phyloP scores from a whole-genome alignment of 2,888 invertebrate species.

The Iselma pallidipennis region DNA sequence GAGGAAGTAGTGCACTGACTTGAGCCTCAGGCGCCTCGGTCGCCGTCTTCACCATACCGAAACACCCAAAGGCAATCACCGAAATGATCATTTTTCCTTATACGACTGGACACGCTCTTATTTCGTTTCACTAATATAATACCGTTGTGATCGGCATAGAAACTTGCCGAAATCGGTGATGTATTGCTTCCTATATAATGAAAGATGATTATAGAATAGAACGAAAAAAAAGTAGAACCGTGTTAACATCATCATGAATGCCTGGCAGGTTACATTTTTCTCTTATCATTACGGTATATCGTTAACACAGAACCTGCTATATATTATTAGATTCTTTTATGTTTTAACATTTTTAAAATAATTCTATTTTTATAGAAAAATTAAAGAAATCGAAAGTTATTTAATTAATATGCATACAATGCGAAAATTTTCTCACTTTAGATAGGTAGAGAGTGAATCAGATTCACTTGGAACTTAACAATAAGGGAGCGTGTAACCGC shows the following conservation, averaged over 20 bases:
- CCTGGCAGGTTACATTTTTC: too few relatives aligned
- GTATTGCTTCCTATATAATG: too few relatives aligned
- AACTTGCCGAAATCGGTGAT: not conserved
- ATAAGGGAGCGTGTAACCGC: not conserved
- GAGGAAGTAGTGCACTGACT: slow-evolving; percentile 30
- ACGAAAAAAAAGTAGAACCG: too few relatives aligned
- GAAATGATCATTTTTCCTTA: not conserved
- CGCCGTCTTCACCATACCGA: slow-evolving; percentile 20
- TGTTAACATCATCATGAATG: too few relatives aligned
- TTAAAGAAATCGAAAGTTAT: not conserved
- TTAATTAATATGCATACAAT: not conserved
- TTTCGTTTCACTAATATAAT: too few relatives aligned
- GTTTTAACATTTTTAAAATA: too few relatives aligned
- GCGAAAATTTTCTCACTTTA: not conserved
- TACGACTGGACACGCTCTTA: not conserved
- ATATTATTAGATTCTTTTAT: too few relatives aligned
- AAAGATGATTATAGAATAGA: too few relatives aligned
- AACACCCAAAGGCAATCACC: not conserved
- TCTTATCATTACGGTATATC: too few relatives aligned
- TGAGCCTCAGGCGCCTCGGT: slow-evolving; percentile 18
- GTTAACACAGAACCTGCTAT: too few relatives aligned
- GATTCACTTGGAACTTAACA: not conserved
- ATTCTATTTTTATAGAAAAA: too few relatives aligned
- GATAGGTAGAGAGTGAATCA: not conserved
- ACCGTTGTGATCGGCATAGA: not conserved